Base-by-base conservation (phyloP, 1,140 invertebrate genomes). In the Hyphantria cunea region DNA sequence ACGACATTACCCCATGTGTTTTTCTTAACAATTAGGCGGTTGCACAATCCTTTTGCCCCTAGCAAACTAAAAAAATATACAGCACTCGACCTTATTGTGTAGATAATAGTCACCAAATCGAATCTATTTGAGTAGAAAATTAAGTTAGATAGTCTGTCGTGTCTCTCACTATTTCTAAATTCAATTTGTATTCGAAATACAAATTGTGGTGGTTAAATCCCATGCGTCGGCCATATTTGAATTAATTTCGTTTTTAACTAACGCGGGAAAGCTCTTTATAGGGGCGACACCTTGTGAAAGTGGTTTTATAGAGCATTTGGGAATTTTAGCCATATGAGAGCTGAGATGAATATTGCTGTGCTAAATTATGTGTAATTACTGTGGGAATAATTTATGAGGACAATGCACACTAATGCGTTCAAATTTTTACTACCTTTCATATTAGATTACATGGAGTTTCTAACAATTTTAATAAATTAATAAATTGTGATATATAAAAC, bases 11-110 rank as follows among this genome's bases (percentile, higher is more conserved):
- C 84, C 87, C 79, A 82, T 88, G 81, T 89, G 84, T 90, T 89
- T 89, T 86, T 83, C 83, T 85, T 84, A 74, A 80, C 78, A 88
- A 89, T 86, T 78, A 86, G 80, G 53, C 59, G 41, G 60, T 78
- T 76, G 66, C 53, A 59, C 52, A 77, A 76, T 65, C 53, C 64
- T 62, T 66, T 61, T 67, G 44, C 51, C 34, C 31, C 54, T 33
- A 48, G 53, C 33, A 14, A 59, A 66, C 50, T 45, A 14, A 56
- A 64, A 74, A 61, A 45, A 15, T 48, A 53, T 34, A 48, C 59
- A 41, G 68, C 51, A 51, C 44, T 64, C 50, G 52, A 56, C 63
- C 64, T 64, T 70, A 64, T 50, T 39, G 13, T 32, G 52, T 11
- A 51, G 65, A 58, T 47, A 68, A 72, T 68, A 70, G 37, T 60